Evolutionary conservation across 2,888 invertebrate species (phyloP), one percentile per base, ranked within the genome.

Genomic region (Leptodirus hochenwartii): DNA sequence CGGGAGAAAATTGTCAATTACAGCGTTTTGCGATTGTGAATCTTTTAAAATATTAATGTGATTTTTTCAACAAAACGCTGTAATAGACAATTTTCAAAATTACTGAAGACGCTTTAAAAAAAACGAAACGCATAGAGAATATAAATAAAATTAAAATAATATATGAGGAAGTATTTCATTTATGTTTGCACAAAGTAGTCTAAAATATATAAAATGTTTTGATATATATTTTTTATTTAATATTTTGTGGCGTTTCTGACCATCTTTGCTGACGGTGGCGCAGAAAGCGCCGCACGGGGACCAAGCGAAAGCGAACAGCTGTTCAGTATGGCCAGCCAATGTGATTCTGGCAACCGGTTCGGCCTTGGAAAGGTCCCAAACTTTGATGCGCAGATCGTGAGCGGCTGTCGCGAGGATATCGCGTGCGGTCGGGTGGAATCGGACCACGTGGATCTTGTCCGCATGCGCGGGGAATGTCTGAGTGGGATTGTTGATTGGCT

Each of bases 231-330:
- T 8, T 20, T 20, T 20, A 6, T 20, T 20, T 20, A 20, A 20
- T 6, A 8, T n/a, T 8, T n/a, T 20, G 6, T 8, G 8, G 6
- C 76, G 61, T 29, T 80, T 64, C 44, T 77, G 72, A 16, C 82
- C 79, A 56, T 93, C 93, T 49, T 82, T 87, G 54, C 87, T 84
- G 0, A 87, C 76, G 1, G 85, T 88, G 8, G 90, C 85, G 37
- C 88, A 66, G 42, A 70, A 71, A 16, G 69, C 69, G 2, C 95
- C 93, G 47, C 85, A 84, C 0, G 84, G 81, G 34, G 90, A 90
- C 95, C 93, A 96, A 3, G 85, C 79, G 42, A 88, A 62, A 33
- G 84, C 78, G 43, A 91, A 87, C 49, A 93, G 82, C 58, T 87
- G 87, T 45, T 88, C 87, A 0, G 73, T 70, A 43, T 87, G 87